Evolutionary conservation across 2,113 vertebrate species (phyloP), one percentile per base, ranked within the genome.

Genomic region (Pimephales promelas): DNA sequence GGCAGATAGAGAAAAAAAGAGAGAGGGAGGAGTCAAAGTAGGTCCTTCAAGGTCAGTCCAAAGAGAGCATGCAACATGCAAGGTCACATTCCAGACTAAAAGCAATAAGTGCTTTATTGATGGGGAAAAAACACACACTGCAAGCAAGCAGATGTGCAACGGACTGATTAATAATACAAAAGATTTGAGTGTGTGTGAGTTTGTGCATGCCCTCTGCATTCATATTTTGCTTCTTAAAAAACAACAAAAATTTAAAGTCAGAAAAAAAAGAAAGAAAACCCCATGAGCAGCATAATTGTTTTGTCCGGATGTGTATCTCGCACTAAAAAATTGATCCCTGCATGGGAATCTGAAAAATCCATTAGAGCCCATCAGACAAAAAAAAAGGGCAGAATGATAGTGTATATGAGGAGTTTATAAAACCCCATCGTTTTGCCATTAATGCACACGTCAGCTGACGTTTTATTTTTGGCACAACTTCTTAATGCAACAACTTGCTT

Each of bases 81-180:
- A 96, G 95, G 96, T 96, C 95, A 94, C 91, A 92, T 94, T 92
- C 92, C 90, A 89, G 93, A 94, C 94, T 95, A 94, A 96, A 96
- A 96, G 95, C 94, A 96, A 95, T 95, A 96, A 96, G 94, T 95
- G 94, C 94, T 96, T 95, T 96, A 96, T 96, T 96, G 96, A 96
- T 94, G 95, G 92, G 92, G 89, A 34, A 93, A 92, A 84, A 88
- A 88, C 84, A 85, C 70, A 84, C 80, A 88, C 86, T 92, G 87
- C 91, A 92, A 91, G 89, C 91, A 90, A 81, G 89, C 90, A 92
- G 92, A 93, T 92, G 91, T 92, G 90, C 90, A 89, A 91, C 86
- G 86, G 88, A 90, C 90, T 93, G 89, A 93, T 93, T 92, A 93
- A 93, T 94, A 93, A 94, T 94, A 93, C 88, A 94, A 92, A 88